A percentile compares a stretch with the other conserved stretches of the same genome.
Evolutionary conservation across 2,797 vertebrate species (phyloP).

Genomic region (Nyctibius grandis): DNA sequence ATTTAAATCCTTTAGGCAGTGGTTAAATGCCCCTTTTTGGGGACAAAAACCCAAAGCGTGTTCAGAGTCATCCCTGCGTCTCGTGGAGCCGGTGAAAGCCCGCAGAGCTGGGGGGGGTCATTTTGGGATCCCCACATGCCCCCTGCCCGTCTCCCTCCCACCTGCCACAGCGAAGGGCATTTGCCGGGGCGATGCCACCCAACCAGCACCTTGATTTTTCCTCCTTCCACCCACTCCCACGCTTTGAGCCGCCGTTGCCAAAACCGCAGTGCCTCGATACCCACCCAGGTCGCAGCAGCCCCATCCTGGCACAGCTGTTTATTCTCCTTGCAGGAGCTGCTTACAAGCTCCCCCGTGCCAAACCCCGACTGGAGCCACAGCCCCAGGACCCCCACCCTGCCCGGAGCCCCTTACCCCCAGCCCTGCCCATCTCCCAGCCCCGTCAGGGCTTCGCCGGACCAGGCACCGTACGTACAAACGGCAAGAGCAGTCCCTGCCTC

Average conservation of each 20-base stretch:
- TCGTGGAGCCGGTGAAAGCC: neutral
- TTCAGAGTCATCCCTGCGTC: neutral
- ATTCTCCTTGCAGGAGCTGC: neutral
- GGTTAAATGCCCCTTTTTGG: neutral
- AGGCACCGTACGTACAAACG: neutral
- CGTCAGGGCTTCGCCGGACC: neutral
- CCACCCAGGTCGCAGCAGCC: neutral
- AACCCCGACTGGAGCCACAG: rapidly evolving
- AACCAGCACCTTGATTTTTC: neutral
- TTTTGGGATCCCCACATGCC: neutral
- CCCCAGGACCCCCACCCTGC: rapidly evolving
- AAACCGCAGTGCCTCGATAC: neutral
- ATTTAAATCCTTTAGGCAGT: neutral
- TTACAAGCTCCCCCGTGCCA: neutral
- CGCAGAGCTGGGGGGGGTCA: rapidly evolving
- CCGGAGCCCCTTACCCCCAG: neutral
- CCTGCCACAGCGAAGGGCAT: neutral
- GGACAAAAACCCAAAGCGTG: neutral
- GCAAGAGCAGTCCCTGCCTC: conserved; percentile 16
- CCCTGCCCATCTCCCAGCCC: neutral
- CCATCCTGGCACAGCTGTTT: neutral
- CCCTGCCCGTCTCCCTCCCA: neutral
- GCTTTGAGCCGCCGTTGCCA: neutral
- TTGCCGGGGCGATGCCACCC: neutral
- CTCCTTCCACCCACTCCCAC: neutral